Percentiles rank a stretch among this genome's conserved stretches.
phyloP scores from a whole-genome alignment of 2,888 invertebrate species.

The Lithophane semibrunnea region DNA sequence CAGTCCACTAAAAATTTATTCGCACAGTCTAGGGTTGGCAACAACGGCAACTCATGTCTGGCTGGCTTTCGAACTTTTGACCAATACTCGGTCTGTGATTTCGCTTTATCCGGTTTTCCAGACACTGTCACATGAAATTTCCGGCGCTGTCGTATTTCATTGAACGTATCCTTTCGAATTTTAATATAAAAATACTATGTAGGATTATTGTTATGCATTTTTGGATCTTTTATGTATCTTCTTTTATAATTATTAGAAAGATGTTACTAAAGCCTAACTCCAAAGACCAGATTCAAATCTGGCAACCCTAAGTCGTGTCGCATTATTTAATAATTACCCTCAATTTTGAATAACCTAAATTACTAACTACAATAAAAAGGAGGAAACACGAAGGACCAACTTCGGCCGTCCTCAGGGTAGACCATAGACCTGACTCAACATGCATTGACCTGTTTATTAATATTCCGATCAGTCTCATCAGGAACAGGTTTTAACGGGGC shows the following conservation, averaged over 20 bases:
- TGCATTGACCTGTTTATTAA: slow-evolving; percentile 56
- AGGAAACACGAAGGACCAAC: slow-evolving; percentile 22
- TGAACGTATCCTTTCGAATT: slow-evolving; percentile 36
- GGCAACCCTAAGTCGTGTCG: slow-evolving; percentile 24
- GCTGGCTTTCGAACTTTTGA: slow-evolving; percentile 32
- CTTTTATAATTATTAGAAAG: not conserved
- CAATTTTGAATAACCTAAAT: slow-evolving; percentile 15
- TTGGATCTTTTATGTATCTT: not conserved
- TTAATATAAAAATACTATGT: slow-evolving; percentile 1
- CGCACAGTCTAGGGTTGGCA: slow-evolving; percentile 32
- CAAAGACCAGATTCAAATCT: not conserved
- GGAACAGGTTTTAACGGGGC: slow-evolving; percentile 65
- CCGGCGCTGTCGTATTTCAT: slow-evolving; percentile 41
- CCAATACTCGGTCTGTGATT: slow-evolving; percentile 34
- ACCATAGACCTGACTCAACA: slow-evolving; percentile 45
- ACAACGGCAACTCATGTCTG: slow-evolving; percentile 5
- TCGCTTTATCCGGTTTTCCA: slow-evolving; percentile 53
- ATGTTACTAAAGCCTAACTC: not conserved
- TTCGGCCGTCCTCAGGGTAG: slow-evolving; percentile 13
- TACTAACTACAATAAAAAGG: slow-evolving; percentile 26
- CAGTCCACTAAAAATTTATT: slow-evolving; percentile 48
- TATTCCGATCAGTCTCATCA: slow-evolving; percentile 52
- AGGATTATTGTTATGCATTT: not conserved
- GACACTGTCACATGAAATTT: slow-evolving; percentile 57
- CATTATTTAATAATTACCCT: slow-evolving; percentile 35